Percentiles rank a stretch among this genome's conserved stretches.
These are phyloP conservation scores for Hermaeophaga mercurialis DNA, from an alignment of 2,888 invertebrate species.

Conservation along the genomic window DNA sequence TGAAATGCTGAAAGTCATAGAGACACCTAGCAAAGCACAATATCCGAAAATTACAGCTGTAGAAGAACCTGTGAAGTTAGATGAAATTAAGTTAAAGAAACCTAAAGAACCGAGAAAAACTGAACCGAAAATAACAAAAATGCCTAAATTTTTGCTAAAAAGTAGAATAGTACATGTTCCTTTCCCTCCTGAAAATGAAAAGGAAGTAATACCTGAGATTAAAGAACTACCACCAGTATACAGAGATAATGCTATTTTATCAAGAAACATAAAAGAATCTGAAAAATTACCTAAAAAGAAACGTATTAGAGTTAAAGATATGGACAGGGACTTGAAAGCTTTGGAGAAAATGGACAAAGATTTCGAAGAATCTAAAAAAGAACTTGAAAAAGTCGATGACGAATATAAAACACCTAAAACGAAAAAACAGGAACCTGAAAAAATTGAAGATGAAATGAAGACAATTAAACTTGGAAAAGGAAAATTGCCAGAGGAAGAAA, in stretches of 20 bases:
- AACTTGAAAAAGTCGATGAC: slow-evolving; percentile 55
- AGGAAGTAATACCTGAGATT: slow-evolving; percentile 50
- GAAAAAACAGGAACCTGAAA: slow-evolving; percentile 47
- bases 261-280: slow-evolving; percentile 60
- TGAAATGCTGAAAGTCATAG: slow-evolving; percentile 28
- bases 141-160: slow-evolving; percentile 58
- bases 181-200: slow-evolving; percentile 57
- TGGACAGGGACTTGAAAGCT: slow-evolving; percentile 52
- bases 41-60: slow-evolving; percentile 51
- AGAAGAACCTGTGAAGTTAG: slow-evolving; percentile 56
- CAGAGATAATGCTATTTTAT: slow-evolving; percentile 58
- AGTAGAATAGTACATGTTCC: slow-evolving; percentile 57
- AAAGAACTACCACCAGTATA: slow-evolving; percentile 54
- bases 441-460: slow-evolving; percentile 48
- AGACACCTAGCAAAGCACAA: slow-evolving; percentile 49
- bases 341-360: slow-evolving; percentile 58
- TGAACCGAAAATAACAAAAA: slow-evolving; percentile 49
- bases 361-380: slow-evolving; percentile 52
- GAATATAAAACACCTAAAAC: slow-evolving; percentile 52
- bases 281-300: slow-evolving; percentile 57
- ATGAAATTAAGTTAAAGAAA: slow-evolving; percentile 62
- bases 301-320: slow-evolving; percentile 54
- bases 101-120: slow-evolving; percentile 51
- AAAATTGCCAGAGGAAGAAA: slow-evolving; percentile 55
- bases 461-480: slow-evolving; percentile 57